These are phyloP conservation scores for Sebastiscus albofasciatus DNA, from an alignment of 2,797 vertebrate species.

Conservation along the genomic window DNA sequence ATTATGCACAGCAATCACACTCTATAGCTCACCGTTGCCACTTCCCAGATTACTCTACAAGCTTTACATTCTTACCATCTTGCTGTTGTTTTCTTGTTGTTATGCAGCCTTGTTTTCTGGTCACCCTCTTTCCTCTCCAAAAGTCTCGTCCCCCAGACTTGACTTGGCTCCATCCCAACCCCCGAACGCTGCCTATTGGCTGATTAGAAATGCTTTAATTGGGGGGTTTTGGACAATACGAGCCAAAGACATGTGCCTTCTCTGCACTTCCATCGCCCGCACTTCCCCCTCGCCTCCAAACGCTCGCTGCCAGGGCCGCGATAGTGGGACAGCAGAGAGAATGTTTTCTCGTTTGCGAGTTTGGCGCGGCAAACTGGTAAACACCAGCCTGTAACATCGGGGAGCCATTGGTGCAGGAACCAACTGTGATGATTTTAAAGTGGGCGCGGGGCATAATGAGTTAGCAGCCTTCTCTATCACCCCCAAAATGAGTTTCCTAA, in stretches of 20 bases:
- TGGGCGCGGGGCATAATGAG: constrained; percentile 35
- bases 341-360: constrained; percentile 42
- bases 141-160: constrained; percentile 18
- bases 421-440: constrained; percentile 62
- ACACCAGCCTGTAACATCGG: constrained; percentile 47
- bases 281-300: constrained; percentile 43
- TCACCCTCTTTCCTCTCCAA: constrained; percentile 12
- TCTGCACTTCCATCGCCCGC: constrained; percentile 33
- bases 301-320: constrained; percentile 38
- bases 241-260: constrained; percentile 63
- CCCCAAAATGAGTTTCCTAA: constrained; percentile 62
- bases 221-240: constrained; percentile 40
- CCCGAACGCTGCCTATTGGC: constrained; percentile 37
- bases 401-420: constrained; percentile 49
- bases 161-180: constrained; percentile 49
- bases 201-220: constrained; percentile 71
- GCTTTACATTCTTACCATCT: neutral
- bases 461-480: constrained; percentile 44
- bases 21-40: neutral
- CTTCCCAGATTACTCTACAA: neutral
- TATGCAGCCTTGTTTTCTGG: constrained; percentile 20
- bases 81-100: constrained; percentile 25
- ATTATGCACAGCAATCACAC: neutral
- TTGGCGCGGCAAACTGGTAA: constrained; percentile 55
- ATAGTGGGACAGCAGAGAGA: constrained; percentile 45